phyloP scores from a whole-genome alignment of 2,797 vertebrate species.

The Sebastes reedi region DNA sequence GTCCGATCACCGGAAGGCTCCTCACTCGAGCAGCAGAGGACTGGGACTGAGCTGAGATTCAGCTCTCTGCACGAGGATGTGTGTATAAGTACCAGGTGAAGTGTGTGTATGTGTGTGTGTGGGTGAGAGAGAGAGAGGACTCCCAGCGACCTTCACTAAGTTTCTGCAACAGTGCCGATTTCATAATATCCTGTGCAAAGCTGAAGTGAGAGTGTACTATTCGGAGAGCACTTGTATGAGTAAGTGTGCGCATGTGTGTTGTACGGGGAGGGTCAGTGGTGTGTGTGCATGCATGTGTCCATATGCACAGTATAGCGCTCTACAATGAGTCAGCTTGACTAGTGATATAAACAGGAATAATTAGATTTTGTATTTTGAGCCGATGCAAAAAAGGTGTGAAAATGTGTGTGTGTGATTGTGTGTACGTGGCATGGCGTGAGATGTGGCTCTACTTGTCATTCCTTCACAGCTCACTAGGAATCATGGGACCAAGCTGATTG shows the following conservation, averaged over 20 bases:
- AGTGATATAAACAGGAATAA: constrained; percentile 72
- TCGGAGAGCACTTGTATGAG: constrained; percentile 70
- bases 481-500: constrained; percentile 57
- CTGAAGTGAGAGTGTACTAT: constrained; percentile 70
- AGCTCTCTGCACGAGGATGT: constrained; percentile 48
- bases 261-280: constrained; percentile 40
- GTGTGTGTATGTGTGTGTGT: constrained; percentile 17
- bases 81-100: constrained; percentile 57
- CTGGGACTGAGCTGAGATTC: constrained; percentile 61
- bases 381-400: constrained; percentile 41
- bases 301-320: constrained; percentile 39
- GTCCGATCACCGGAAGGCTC: constrained; percentile 60
- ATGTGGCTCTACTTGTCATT: constrained; percentile 53
- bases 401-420: constrained; percentile 31
- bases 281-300: constrained; percentile 33
- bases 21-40: constrained; percentile 51
- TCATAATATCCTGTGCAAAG: constrained; percentile 83
- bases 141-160: constrained; percentile 69
- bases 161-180: constrained; percentile 79
- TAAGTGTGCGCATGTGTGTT: constrained; percentile 60
- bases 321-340: constrained; percentile 64
- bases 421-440: constrained; percentile 9
- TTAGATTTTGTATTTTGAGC: constrained; percentile 66
- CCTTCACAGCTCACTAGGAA: constrained; percentile 62
- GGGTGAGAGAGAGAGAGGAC: constrained; percentile 62